Base-by-base conservation (phyloP, 2,888 invertebrate species). In the Phyllotreta striolata region DNA sequence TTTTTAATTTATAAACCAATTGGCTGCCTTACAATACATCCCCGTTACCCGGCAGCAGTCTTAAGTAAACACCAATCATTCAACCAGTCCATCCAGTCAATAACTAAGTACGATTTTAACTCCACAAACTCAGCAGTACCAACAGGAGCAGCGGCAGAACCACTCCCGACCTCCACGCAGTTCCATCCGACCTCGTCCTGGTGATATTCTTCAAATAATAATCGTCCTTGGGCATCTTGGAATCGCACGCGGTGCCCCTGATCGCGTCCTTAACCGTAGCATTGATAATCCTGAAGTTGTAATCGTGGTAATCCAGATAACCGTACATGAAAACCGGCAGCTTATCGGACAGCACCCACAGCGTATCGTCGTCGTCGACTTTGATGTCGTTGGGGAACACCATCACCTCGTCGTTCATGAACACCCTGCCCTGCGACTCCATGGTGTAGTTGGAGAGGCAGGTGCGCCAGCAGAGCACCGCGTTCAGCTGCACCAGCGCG, bases 401-500 rank as follows among this genome's bases (percentile, higher is more conserved):
- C 88, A 92, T 88, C 1, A 89, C 88, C 1, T 83, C 84, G 63
- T 90, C 86, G 74, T 87, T 89, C 87, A 88, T 88, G 67, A 87
- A 91, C 55, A 92, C 86, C 41, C 90, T 83, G 3, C 89, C 91
- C 76, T 91, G 91, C 6, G 89, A 88, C 68, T 88, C 86, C 81
- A 88, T 87, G 4, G 84, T 85, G 74, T 91, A 91, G 0, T 84
- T 85, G 47, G 85, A 85, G 70, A 88, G 89, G 0, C 88, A 87
- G 0, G 90, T 89, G 71, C 86, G 87, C 92, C 92, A 92, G 73
- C 92, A 92, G 0, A 89, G 91, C 0, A 92, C 87, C 0, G 91
- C 90, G 75, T 92, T 91, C 12, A 90, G 77, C 74, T 92, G 91
- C 0, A 91, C 87, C 58, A 92, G 78, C 0, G 91, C 87, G 76